These are phyloP conservation scores for Acanthis flammea DNA, from an alignment of 2,797 vertebrate species.

Conservation along the genomic window DNA sequence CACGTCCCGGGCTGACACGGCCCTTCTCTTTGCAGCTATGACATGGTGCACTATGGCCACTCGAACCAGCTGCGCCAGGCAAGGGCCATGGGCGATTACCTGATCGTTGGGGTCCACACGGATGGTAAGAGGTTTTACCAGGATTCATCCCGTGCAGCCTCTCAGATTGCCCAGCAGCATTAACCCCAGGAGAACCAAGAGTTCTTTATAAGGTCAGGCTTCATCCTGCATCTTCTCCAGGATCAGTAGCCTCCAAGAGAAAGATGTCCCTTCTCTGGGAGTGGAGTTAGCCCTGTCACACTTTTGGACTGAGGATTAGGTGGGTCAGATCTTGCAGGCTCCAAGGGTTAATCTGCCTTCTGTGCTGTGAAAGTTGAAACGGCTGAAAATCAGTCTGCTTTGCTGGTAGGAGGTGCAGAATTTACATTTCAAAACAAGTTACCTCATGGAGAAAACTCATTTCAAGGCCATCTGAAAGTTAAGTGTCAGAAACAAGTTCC, in stretches of 20 bases:
- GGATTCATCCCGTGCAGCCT: not conserved
- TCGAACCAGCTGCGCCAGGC: conserved; percentile 96
- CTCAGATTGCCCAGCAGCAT: not conserved
- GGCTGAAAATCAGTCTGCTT: not conserved
- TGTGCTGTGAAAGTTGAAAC: not conserved
- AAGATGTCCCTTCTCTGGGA: not conserved
- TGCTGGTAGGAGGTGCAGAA: not conserved
- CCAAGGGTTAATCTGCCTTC: not conserved
- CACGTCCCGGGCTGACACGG: not conserved
- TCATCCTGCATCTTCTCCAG: not conserved
- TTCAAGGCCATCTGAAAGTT: not conserved
- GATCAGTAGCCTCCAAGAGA: not conserved
- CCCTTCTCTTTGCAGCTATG: conserved; percentile 81
- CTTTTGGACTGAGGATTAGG: not conserved
- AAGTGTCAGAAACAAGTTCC: not conserved
- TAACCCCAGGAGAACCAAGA: not conserved
- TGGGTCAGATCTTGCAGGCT: not conserved
- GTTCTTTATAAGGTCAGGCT: not conserved
- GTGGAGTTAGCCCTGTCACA: fast-evolving
- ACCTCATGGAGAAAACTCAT: fast-evolving
- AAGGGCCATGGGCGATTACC: conserved; percentile 91
- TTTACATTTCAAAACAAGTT: fast-evolving
- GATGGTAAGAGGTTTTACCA: conserved; percentile 79
- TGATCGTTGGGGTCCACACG: conserved; percentile 95
- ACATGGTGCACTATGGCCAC: conserved; percentile 97